Percentiles rank a stretch among this genome's conserved stretches.
Evolutionary conservation across 2,888 invertebrate genomes (phyloP).

Genomic region (Laspeyria flexula): DNA sequence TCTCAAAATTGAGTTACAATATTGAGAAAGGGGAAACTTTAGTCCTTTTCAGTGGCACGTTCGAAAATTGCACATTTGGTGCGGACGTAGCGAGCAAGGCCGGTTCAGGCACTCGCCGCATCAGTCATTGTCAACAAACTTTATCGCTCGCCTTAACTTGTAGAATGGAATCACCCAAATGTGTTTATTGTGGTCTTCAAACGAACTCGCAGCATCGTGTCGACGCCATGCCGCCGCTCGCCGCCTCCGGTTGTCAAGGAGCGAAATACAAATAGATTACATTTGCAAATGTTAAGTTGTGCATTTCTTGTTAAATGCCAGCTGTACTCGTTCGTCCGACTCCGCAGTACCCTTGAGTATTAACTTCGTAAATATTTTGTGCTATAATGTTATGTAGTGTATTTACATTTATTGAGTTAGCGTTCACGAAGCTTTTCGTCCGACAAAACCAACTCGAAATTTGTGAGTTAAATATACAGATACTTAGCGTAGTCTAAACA

Average conservation of each 20-base stretch:
- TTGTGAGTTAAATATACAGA: constrained; percentile 13
- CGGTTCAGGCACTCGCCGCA: constrained; percentile 56
- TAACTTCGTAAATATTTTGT: constrained; percentile 32
- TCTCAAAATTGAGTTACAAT: constrained; percentile 69
- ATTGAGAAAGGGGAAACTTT: constrained; percentile 58
- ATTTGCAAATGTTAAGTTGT: constrained; percentile 53
- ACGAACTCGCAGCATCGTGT: constrained; percentile 47
- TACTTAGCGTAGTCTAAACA: constrained; percentile 12
- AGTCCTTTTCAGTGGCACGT: constrained; percentile 62
- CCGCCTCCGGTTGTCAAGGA: constrained; percentile 1
- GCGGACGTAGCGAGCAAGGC: constrained; percentile 41
- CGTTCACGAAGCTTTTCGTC: constrained; percentile 17
- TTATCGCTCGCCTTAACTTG: constrained; percentile 59
- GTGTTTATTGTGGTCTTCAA: constrained; percentile 74
- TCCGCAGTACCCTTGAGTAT: constrained; percentile 37
- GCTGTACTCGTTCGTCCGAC: constrained; percentile 21
- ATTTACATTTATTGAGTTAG: constrained; percentile 37
- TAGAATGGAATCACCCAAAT: constrained; percentile 63
- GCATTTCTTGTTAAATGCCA: constrained; percentile 49
- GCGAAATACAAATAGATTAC: constrained; percentile 50
- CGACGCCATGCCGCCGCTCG: constrained; percentile 17
- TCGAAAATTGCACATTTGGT: constrained; percentile 70
- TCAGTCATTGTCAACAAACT: constrained; percentile 83
- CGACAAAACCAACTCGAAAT: constrained; percentile 16
- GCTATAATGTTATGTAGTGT: constrained; percentile 6